Evolutionary conservation across 2,113 vertebrate species (phyloP).

Genomic region (Semicossyphus pulcher): DNA sequence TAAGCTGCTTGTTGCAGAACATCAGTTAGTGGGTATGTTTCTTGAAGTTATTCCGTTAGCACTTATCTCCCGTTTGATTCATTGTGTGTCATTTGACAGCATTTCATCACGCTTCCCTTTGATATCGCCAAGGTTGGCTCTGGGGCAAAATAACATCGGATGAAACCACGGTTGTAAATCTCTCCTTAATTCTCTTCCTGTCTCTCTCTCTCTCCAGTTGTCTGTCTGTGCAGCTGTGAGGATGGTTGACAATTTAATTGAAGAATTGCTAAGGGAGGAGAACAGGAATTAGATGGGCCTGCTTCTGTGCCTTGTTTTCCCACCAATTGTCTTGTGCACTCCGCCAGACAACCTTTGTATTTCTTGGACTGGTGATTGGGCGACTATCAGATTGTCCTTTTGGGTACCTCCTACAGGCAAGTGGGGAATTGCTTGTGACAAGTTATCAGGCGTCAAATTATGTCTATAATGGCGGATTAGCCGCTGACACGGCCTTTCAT

Average conservation of each 20-base stretch:
- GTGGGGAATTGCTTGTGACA: constrained; percentile 72
- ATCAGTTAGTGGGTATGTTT: constrained; percentile 26
- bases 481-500: constrained; percentile 64
- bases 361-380: constrained; percentile 43
- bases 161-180: constrained; percentile 64
- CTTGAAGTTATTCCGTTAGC: constrained; percentile 30
- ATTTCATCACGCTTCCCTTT: constrained; percentile 59
- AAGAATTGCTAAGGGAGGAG: constrained; percentile 53
- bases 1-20: constrained; percentile 22
- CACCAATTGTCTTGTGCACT: constrained; percentile 26
- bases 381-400: constrained; percentile 75
- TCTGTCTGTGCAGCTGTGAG: constrained; percentile 52
- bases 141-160: constrained; percentile 61
- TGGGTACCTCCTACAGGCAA: constrained; percentile 51
- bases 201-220: constrained; percentile 23
- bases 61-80: constrained; percentile 61
- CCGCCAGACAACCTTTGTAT: constrained; percentile 39
- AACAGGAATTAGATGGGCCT: constrained; percentile 58
- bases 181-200: constrained; percentile 47
- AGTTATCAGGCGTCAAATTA: constrained; percentile 74
- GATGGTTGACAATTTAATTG: constrained; percentile 76
- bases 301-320: constrained; percentile 49
- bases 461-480: constrained; percentile 74
- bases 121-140: constrained; percentile 56
- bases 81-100: constrained; percentile 56